phyloP scores from a whole-genome alignment of 2,888 invertebrate species.

The Acanthacorydalis orientalis region DNA sequence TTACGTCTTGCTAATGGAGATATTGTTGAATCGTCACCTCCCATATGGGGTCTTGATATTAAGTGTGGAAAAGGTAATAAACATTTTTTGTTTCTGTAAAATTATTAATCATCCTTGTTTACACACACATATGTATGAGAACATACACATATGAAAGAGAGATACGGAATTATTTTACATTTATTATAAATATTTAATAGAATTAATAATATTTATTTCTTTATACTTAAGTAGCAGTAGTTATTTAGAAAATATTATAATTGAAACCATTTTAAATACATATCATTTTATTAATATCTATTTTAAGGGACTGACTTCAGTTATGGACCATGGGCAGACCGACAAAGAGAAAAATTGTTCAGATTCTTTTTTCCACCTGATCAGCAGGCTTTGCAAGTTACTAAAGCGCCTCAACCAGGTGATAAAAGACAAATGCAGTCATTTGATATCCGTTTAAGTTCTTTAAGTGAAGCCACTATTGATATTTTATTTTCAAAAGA shows the following conservation, averaged over 20 bases:
- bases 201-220: too few species aligned
- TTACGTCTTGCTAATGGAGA: conserved; percentile 84
- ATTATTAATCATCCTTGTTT: not conserved
- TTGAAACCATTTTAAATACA: too few species aligned
- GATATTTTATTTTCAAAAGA: conserved; percentile 94
- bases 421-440: conserved; percentile 77
- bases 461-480: conserved; percentile 82
- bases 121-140: too few species aligned
- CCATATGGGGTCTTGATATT: conserved; percentile 90
- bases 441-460: conserved; percentile 82
- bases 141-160: too few species aligned
- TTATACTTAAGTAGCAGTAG: too few species aligned
- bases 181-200: too few species aligned
- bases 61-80: conserved; percentile 74
- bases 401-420: conserved; percentile 69
- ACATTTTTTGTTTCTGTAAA: not conserved
- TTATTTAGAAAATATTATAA: too few species aligned
- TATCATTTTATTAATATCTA: conserved; percentile 1
- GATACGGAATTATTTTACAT: too few species aligned
- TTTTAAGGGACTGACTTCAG: conserved; percentile 64
- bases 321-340: conserved; percentile 98
- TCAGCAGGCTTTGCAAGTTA: conserved; percentile 62
- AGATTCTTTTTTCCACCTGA: conserved; percentile 91
- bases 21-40: conserved; percentile 80
- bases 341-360: conserved; percentile 87